A percentile compares a stretch with the other conserved stretches of the same genome.
Conservation (phyloP, 2,113 vertebrate species). For the Amblyornis subalaris region DNA sequence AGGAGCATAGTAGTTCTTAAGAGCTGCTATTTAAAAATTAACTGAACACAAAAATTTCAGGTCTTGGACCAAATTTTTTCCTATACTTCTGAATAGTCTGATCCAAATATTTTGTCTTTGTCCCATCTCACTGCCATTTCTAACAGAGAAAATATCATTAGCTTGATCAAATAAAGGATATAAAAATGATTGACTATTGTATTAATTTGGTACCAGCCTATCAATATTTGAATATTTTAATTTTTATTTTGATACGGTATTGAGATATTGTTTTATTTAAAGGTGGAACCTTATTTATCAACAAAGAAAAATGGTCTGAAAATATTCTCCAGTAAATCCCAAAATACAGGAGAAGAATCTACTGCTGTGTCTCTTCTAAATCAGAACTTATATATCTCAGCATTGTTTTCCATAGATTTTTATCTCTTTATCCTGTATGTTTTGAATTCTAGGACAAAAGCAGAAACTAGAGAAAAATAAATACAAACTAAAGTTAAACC, state of each 20-base stretch:
- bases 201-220: neutral
- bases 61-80: neutral
- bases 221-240: neutral
- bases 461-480: neutral
- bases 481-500: neutral
- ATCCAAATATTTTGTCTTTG: neutral
- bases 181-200: neutral
- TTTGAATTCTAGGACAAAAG: neutral
- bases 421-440: neutral
- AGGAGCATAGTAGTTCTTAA: neutral
- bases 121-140: neutral
- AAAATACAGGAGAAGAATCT: neutral
- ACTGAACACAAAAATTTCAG: neutral
- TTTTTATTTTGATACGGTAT: neutral
- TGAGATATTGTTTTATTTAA: neutral
- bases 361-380: neutral
- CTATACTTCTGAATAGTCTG: neutral
- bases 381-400: neutral
- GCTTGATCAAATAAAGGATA: neutral
- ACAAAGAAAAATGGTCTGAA: neutral
- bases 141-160: neutral
- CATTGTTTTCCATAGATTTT: neutral
- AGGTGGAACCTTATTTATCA: neutral
- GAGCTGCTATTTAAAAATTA: neutral
- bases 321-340: neutral